Conservation (phyloP, 2,113 vertebrate genomes). For the Pollimyrus isidori region DNA sequence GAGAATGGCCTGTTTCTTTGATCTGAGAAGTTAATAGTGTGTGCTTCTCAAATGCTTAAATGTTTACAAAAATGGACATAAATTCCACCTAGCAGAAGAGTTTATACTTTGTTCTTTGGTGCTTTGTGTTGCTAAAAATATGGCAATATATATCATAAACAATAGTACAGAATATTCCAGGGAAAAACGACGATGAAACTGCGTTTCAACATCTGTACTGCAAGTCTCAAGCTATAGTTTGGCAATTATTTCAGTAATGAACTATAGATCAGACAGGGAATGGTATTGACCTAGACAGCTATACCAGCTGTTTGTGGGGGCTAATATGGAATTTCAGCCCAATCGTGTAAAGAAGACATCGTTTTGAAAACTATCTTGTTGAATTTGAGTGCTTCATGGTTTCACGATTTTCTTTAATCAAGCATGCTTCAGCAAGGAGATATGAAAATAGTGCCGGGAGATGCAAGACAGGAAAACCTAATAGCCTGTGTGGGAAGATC, state of each 20-base stretch:
- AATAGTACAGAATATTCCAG: no score
- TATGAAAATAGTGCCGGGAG: neutral
- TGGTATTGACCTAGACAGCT: neutral
- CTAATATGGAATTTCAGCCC: neutral
- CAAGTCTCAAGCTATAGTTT: neutral
- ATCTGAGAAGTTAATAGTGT: neutral
- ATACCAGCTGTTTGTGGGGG: neutral
- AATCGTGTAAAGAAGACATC: neutral
- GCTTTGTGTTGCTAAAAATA: neutral
- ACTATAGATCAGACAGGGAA: neutral
- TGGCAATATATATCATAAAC: neutral
- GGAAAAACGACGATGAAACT: neutral
- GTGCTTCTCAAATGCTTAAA: neutral
- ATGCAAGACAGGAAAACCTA: conserved; percentile 1
- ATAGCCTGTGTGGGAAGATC: neutral
- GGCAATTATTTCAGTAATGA: neutral
- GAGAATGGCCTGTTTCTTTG: neutral
- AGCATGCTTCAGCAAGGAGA: neutral
- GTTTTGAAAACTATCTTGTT: conserved; percentile 3
- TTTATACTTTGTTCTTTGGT: neutral
- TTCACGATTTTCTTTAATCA: conserved; percentile 2
- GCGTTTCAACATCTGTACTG: neutral
- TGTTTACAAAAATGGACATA: neutral
- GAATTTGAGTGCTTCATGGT: conserved; percentile 4
- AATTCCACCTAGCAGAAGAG: neutral